These are phyloP conservation scores for Gonioctena quinquepunctata DNA, from an alignment of 1,140 invertebrate species.

Conservation along the genomic window DNA sequence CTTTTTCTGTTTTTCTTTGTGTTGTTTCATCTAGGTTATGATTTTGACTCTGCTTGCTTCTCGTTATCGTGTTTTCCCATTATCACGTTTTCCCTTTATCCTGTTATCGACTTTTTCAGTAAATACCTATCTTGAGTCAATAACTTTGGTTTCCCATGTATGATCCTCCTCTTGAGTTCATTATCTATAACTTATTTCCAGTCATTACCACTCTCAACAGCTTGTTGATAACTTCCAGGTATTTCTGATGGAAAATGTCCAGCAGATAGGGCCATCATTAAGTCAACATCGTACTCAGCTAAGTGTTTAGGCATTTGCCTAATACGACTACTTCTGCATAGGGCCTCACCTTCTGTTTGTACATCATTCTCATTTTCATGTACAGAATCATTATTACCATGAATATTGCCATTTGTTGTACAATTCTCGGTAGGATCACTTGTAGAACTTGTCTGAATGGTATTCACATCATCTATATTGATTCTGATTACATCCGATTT, in stretches of 20 bases:
- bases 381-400: neutral
- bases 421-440: neutral
- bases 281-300: neutral
- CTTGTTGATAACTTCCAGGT: neutral
- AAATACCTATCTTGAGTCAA: conserved; percentile 53
- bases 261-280: neutral
- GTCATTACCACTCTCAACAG: neutral
- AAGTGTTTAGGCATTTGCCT: neutral
- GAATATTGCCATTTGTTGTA: neutral
- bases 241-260: conserved; percentile 22
- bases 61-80: too few relatives aligned
- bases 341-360: conserved; percentile 15
- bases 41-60: too few relatives aligned
- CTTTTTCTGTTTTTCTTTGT: too few relatives aligned
- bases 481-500: conserved; percentile 15
- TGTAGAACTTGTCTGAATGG: neutral
- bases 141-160: conserved; percentile 32
- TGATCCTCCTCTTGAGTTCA: conserved; percentile 41
- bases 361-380: conserved; percentile 14
- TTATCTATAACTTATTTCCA: conserved; percentile 38
- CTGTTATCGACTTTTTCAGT: conserved; percentile 10
- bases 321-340: neutral
- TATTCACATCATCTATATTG: neutral
- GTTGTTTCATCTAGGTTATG: too few relatives aligned
- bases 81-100: too few relatives aligned